phyloP scores from a whole-genome alignment of 2,797 vertebrate species.

The Sebastes umbrosus region DNA sequence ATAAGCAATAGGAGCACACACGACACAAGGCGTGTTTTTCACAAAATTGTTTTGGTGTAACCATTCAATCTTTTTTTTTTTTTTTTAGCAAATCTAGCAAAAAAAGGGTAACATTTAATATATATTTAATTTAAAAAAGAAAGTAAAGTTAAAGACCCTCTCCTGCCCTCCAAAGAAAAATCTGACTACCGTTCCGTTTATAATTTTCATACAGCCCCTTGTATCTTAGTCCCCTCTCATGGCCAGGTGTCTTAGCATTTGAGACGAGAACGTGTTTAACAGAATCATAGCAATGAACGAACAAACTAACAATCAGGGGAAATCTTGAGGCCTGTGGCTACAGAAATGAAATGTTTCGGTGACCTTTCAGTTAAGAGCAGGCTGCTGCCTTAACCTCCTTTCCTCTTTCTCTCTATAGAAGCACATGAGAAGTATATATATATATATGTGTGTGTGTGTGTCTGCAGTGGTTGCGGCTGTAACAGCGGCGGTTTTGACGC shows the following conservation, averaged over 20 bases:
- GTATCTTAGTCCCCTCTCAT: not conserved
- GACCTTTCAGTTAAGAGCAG: constrained; percentile 22
- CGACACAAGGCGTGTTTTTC: not conserved
- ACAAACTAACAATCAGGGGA: not conserved
- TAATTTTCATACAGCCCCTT: not conserved
- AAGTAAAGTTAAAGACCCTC: not conserved
- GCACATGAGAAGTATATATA: not conserved
- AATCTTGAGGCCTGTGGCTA: not conserved
- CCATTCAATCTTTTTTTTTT: not conserved
- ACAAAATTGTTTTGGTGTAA: not conserved
- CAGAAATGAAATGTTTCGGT: not conserved
- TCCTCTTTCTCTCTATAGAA: not conserved
- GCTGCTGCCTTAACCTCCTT: not conserved
- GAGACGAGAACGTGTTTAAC: not conserved
- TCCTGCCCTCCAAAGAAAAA: not conserved
- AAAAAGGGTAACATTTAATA: not conserved
- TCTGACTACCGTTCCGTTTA: not conserved
- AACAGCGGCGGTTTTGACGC: constrained; percentile 41
- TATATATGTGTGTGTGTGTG: not conserved
- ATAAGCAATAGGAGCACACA: not conserved
- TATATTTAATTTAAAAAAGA: not conserved
- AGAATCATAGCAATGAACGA: not conserved
- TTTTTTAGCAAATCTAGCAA: not conserved
- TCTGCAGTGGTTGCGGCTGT: constrained; percentile 52
- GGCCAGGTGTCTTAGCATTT: not conserved